phyloP scores from a whole-genome alignment of 2,113 vertebrate genomes.

The Picathartes gymnocephalus region DNA sequence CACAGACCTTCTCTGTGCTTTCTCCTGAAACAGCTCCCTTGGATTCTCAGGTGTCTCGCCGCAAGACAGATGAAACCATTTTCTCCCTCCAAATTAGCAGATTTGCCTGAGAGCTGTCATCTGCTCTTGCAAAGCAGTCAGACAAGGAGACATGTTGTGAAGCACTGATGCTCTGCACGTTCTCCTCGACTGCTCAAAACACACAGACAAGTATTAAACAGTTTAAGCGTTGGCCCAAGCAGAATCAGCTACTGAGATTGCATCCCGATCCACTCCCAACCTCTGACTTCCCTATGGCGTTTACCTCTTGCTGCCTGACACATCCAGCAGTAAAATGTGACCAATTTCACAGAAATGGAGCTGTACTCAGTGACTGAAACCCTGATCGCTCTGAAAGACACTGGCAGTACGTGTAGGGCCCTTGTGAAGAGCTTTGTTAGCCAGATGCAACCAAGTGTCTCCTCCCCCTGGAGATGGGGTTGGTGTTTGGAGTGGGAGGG shows the following conservation, averaged over 20 bases:
- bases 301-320: background rate
- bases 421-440: background rate
- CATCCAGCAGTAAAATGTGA: background rate
- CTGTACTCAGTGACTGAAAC: background rate
- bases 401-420: background rate
- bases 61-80: background rate
- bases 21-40: background rate
- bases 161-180: background rate
- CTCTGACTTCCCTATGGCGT: background rate
- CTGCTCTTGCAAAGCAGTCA: background rate
- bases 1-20: conserved; percentile 34
- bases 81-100: conserved; percentile 26
- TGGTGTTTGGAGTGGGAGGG: background rate
- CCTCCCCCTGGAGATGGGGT: background rate
- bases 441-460: background rate
- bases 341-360: background rate
- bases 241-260: background rate
- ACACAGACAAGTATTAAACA: background rate
- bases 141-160: background rate
- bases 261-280: background rate
- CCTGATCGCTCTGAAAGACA: background rate
- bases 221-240: background rate
- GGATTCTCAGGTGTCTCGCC: conserved; percentile 40
- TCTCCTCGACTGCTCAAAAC: background rate
- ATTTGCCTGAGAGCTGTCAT: conserved; percentile 17